phyloP scores from a whole-genome alignment of 2,113 vertebrate genomes.

The Neodontobutis hainanensis region DNA sequence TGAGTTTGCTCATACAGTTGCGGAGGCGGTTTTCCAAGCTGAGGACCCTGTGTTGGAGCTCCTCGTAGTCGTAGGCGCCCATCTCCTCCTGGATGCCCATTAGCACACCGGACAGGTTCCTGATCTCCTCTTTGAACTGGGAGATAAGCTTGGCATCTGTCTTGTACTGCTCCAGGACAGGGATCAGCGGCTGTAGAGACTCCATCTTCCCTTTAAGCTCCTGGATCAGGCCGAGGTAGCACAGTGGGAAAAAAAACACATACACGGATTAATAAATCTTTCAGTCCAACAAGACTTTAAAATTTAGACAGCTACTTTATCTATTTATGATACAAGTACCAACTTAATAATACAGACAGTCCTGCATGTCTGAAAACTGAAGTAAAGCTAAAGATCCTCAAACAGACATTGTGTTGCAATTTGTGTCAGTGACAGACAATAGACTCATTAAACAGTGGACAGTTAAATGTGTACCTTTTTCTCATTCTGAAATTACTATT shows the following conservation, averaged over 20 bases:
- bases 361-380: neutral
- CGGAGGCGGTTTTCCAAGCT: slow-evolving; percentile 91
- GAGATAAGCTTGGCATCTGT: slow-evolving; percentile 93
- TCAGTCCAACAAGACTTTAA: neutral
- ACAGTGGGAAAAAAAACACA: neutral
- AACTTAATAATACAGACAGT: neutral
- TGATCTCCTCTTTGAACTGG: slow-evolving; percentile 97
- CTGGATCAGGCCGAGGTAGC: slow-evolving; percentile 68
- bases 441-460: no score
- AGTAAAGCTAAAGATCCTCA: no score
- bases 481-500: no score
- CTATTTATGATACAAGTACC: neutral
- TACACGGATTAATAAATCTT: slow-evolving; percentile 8
- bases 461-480: no score
- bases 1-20: slow-evolving; percentile 97
- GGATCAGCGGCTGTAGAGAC: slow-evolving; percentile 92
- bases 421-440: no score
- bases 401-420: no score
- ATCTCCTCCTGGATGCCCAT: slow-evolving; percentile 96
- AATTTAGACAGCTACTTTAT: neutral
- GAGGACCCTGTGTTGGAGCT: slow-evolving; percentile 91
- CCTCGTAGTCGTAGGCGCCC: slow-evolving; percentile 95
- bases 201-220: slow-evolving; percentile 98
- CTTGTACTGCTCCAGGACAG: slow-evolving; percentile 98
- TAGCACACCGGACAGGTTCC: slow-evolving; percentile 90